phyloP scores from a whole-genome alignment of 2,113 vertebrate species.

The Chionis minor region DNA sequence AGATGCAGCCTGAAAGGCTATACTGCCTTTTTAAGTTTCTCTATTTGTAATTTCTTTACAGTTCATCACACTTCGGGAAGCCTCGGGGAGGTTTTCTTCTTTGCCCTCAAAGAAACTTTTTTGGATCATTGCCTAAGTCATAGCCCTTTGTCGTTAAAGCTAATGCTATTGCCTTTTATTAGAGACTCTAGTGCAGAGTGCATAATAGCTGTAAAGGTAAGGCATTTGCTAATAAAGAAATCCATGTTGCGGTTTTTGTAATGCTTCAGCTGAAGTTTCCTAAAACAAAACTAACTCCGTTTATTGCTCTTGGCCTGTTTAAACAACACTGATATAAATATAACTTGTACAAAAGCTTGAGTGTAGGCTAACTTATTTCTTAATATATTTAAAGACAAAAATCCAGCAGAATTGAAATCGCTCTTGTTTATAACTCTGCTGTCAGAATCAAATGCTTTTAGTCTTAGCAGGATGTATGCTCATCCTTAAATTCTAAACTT shows the following conservation, averaged over 20 bases:
- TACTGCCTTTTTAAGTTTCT: background rate
- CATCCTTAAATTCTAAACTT: conserved; percentile 64
- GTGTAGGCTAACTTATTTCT: conserved; percentile 36
- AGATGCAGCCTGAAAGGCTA: background rate
- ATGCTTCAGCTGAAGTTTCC: conserved; percentile 57
- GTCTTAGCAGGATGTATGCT: conserved; percentile 34
- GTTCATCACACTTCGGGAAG: conserved; percentile 4
- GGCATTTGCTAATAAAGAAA: conserved; percentile 4
- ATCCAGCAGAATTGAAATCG: conserved; percentile 19
- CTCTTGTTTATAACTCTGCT: conserved; percentile 51
- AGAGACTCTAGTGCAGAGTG: background rate
- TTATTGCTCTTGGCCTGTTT: conserved; percentile 61
- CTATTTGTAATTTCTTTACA: background rate
- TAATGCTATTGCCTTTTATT: background rate
- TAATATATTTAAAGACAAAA: conserved; percentile 44
- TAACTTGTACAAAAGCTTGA: conserved; percentile 16
- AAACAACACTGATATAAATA: conserved; percentile 64
- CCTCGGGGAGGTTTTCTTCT: background rate
- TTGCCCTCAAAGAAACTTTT: background rate
- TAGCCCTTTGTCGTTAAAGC: background rate
- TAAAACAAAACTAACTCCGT: conserved; percentile 57
- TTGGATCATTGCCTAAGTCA: background rate
- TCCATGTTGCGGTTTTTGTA: background rate
- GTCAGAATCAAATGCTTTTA: conserved; percentile 58
- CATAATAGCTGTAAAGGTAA: conserved; percentile 15